Evolutionary conservation across 2,888 invertebrate species (phyloP), one percentile per base, ranked within the genome.

Genomic region (Andrena camellia): DNA sequence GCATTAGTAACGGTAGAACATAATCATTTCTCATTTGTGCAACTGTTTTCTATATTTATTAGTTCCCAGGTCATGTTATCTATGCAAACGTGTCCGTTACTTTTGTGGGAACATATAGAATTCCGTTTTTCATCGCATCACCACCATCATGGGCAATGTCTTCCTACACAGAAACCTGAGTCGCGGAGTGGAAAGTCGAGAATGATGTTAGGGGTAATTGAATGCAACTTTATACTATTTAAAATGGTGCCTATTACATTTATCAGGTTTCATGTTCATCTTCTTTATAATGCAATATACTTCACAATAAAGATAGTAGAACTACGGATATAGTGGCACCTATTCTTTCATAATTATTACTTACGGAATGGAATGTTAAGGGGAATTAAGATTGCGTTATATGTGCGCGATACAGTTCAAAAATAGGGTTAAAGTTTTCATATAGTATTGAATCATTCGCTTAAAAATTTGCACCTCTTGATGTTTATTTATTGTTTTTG

Each of bases 241-340:
- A 77, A 91, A 92, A 86, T 88, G 91, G 90, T 92, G 92, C 91
- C 88, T 92, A 87, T 86, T 91, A 86, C 89, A 88, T 69, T 90
- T 87, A 83, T 78, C 90, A 80, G 88, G 88, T 83, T 89, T 67
- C 35, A 26, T 42, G 17, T 59, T 72, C 42, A 66, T 63, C 50
- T 54, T 23, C 10, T 59, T 72, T 62, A 42, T 67, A 68, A 71
- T 54, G 29, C 29, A 33, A 80, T 67, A 69, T 72, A 62, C 82
- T 77, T 48, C 10, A 74, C 13, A 73, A 60, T 66, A 66, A 72
- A 74, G 42, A 78, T 57, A 81, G 59, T 81, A 71, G 54, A 67
- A 66, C 50, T 20, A 62, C 62, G 29, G 69, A 59, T 81, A 81
- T 71, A 57, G 67, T 81, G 48, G 64, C 70, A 73, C 71, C 42